Evolutionary conservation across 2,888 invertebrate species (phyloP).

Genomic region (Mimas tiliae): DNA sequence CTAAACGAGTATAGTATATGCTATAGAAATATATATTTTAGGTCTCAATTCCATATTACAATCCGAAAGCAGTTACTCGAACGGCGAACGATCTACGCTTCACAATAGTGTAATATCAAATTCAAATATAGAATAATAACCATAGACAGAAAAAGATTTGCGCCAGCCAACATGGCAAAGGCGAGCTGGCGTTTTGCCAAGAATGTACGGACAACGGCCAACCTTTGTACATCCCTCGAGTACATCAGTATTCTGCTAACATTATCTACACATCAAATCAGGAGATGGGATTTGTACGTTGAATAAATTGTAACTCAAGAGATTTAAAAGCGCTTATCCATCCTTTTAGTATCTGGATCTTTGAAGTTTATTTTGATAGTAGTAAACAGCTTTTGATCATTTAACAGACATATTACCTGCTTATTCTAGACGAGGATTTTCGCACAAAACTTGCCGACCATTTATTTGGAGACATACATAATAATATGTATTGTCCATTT

Average conservation of each 20-base stretch:
- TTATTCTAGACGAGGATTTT: too few relatives aligned
- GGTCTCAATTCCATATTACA: too few relatives aligned
- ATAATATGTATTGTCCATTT: too few relatives aligned
- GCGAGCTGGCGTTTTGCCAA: slow-evolving; percentile 68
- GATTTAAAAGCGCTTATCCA: neutral
- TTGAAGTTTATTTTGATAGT: too few relatives aligned
- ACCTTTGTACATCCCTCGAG: slow-evolving; percentile 61
- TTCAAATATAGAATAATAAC: slow-evolving; percentile 47
- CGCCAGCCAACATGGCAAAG: slow-evolving; percentile 55
- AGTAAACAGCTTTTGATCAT: too few relatives aligned
- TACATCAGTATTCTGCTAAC: slow-evolving; percentile 22
- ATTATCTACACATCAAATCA: slow-evolving; percentile 12
- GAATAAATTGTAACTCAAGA: slow-evolving; percentile 8
- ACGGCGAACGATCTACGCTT: neutral
- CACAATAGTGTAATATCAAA: slow-evolving; percentile 31
- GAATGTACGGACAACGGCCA: slow-evolving; percentile 74
- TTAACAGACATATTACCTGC: too few relatives aligned
- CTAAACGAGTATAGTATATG: too few relatives aligned
- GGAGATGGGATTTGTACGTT: slow-evolving; percentile 3
- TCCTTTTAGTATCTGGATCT: neutral
- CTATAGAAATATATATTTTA: too few relatives aligned
- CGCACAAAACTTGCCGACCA: too few relatives aligned
- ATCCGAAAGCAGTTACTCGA: neutral
- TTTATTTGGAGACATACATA: too few relatives aligned
- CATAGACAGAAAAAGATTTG: slow-evolving; percentile 53